Evolutionary conservation across 1,140 invertebrate genomes (phyloP).

Genomic region (Leptinotarsa defecta): DNA sequence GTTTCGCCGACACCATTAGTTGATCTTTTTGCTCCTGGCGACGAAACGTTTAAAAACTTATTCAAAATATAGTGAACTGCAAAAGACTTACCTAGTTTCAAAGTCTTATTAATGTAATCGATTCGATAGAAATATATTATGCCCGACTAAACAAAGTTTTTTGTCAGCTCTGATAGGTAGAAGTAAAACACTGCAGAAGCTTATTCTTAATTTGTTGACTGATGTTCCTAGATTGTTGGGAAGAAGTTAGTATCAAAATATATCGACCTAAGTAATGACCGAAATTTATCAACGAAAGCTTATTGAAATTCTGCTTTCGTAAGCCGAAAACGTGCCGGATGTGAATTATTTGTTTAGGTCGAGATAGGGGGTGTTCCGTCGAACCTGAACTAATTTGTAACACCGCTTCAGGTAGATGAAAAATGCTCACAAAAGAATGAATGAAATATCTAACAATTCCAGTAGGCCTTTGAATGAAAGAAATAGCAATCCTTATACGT

Average conservation of each 20-base stretch:
- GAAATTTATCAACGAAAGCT: constrained; percentile 28
- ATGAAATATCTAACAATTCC: constrained; percentile 22
- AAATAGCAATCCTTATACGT: constrained; percentile 11
- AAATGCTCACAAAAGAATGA: constrained; percentile 30
- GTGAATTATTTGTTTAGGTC: constrained; percentile 34
- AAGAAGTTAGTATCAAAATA: constrained; percentile 21
- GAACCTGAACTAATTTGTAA: constrained; percentile 30
- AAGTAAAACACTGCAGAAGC: constrained; percentile 1
- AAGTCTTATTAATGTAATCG: no score
- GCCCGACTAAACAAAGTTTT: no score
- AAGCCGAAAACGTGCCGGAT: constrained; percentile 25
- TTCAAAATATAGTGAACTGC: no score
- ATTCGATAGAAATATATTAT: no score
- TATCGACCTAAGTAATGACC: constrained; percentile 23
- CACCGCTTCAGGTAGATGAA: constrained; percentile 31
- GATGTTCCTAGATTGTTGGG: constrained; percentile 1
- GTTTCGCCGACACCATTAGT: no score
- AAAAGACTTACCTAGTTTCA: no score
- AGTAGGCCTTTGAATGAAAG: background rate
- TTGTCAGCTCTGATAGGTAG: background rate
- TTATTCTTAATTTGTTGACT: constrained; percentile 1
- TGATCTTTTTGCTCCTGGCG: no score
- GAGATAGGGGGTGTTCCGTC: constrained; percentile 24
- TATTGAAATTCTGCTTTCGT: constrained; percentile 33
- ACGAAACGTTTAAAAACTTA: no score